Evolutionary conservation across 1,140 invertebrate species (phyloP).

Genomic region (Euura saliciscinereae): DNA sequence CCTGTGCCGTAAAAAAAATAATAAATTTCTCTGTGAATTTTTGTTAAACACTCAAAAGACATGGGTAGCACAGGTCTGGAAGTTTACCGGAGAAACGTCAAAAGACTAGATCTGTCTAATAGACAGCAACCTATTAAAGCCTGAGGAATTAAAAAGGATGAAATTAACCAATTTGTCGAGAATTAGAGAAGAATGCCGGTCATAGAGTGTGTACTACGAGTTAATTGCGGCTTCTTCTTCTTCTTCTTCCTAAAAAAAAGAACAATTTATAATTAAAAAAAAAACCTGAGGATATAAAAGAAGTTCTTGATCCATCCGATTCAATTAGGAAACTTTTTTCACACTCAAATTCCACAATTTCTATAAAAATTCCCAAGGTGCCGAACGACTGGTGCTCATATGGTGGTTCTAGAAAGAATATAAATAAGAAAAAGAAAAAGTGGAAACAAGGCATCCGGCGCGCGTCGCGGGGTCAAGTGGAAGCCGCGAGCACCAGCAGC

Average conservation of each 20-base stretch:
- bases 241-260: neutral
- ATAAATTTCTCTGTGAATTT: too few species aligned
- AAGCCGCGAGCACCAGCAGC: slow-evolving; percentile 48
- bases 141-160: slow-evolving; percentile 3
- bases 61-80: neutral
- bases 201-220: slow-evolving; percentile 6
- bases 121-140: neutral
- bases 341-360: neutral
- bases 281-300: slow-evolving; percentile 1
- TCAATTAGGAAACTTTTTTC: neutral
- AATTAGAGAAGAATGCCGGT: slow-evolving; percentile 1
- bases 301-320: neutral
- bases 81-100: slow-evolving; percentile 1
- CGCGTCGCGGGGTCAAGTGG: slow-evolving; percentile 47
- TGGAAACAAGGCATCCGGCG: slow-evolving; percentile 43
- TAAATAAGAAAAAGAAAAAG: neutral
- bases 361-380: neutral
- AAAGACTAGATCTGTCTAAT: neutral
- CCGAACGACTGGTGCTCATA: neutral
- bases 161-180: slow-evolving; percentile 5
- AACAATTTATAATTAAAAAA: slow-evolving; percentile 8
- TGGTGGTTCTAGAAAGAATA: neutral
- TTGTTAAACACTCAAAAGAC: too few species aligned
- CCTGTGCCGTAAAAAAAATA: too few species aligned
- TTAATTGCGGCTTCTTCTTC: neutral